Percentiles rank a stretch among this genome's conserved stretches.
Conservation (phyloP, 2,888 invertebrate genomes). For the Temnothorax rugatulus region DNA sequence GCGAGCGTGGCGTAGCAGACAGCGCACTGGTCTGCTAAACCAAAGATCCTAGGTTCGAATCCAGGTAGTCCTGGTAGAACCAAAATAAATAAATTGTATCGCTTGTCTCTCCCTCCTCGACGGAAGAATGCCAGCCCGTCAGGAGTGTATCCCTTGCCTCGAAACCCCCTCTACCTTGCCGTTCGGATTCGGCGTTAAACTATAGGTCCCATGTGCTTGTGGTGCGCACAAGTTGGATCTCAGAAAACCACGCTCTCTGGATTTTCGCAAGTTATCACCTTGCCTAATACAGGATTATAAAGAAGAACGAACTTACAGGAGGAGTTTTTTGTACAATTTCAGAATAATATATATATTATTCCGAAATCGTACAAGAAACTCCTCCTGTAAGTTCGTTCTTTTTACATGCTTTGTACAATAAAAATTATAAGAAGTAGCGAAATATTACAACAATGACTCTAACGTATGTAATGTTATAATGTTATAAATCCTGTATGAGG, state of each 20-base stretch:
- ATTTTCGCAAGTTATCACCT: conserved; percentile 96
- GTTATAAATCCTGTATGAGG: conserved; percentile 98
- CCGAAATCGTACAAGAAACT: conserved; percentile 97
- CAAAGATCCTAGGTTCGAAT: too few species aligned
- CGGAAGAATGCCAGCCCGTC: too few species aligned
- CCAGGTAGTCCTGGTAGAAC: too few species aligned
- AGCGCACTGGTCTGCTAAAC: too few species aligned
- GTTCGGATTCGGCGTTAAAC: too few species aligned
- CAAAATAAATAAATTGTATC: too few species aligned
- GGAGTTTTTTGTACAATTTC: conserved; percentile 97
- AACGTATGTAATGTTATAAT: conserved; percentile 82
- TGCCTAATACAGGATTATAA: conserved; percentile 98
- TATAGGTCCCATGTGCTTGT: too few species aligned
- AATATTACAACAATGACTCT: background rate
- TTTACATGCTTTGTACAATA: background rate
- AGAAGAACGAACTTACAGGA: conserved; percentile 89
- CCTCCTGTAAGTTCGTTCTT: conserved; percentile 90
- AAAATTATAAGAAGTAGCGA: background rate
- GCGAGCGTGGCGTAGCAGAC: too few species aligned
- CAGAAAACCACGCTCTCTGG: conserved; percentile 97
- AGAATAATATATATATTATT: conserved; percentile 96
- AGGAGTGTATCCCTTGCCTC: too few species aligned
- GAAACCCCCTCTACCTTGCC: too few species aligned
- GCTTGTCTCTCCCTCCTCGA: too few species aligned
- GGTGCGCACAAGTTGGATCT: too few species aligned